A percentile compares a stretch with the other conserved stretches of the same genome.
These are phyloP conservation scores for Listronotus bonariensis DNA, from an alignment of 1,140 invertebrate species.

Conservation along the genomic window DNA sequence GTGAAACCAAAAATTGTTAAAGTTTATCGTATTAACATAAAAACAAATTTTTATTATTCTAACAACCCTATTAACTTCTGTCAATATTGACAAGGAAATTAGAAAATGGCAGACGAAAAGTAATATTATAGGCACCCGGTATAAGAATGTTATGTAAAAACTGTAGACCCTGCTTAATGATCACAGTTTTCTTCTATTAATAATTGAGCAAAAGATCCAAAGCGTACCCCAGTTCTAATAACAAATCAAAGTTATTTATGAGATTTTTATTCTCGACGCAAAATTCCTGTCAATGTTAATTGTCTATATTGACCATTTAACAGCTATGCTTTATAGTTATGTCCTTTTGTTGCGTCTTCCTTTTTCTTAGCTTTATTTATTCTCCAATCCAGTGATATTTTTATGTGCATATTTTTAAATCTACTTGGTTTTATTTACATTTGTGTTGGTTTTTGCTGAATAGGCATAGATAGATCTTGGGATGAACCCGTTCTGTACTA, in stretches of 20 bases:
- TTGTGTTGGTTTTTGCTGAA: conserved; percentile 21
- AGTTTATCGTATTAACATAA: too few relatives aligned
- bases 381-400: conserved; percentile 15
- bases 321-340: conserved; percentile 35
- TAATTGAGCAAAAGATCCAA: neutral
- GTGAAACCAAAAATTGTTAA: too few relatives aligned
- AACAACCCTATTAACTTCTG: too few relatives aligned
- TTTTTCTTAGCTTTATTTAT: conserved; percentile 9
- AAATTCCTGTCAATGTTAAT: conserved; percentile 30
- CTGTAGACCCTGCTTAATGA: too few relatives aligned
- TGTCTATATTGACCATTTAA: conserved; percentile 33
- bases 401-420: conserved; percentile 35
- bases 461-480: neutral
- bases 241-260: conserved; percentile 21
- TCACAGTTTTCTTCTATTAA: too few relatives aligned
- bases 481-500: neutral
- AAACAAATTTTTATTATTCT: too few relatives aligned
- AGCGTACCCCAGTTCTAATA: neutral
- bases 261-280: conserved; percentile 11
- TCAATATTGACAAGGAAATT: too few relatives aligned
- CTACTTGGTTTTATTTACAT: conserved; percentile 35
- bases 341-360: conserved; percentile 23
- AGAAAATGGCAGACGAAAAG: too few relatives aligned
- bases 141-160: too few relatives aligned
- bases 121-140: too few relatives aligned